A percentile compares a stretch with the other conserved stretches of the same genome.
phyloP scores from a whole-genome alignment of 2,797 vertebrate genomes.

The Lagodon rhomboides region DNA sequence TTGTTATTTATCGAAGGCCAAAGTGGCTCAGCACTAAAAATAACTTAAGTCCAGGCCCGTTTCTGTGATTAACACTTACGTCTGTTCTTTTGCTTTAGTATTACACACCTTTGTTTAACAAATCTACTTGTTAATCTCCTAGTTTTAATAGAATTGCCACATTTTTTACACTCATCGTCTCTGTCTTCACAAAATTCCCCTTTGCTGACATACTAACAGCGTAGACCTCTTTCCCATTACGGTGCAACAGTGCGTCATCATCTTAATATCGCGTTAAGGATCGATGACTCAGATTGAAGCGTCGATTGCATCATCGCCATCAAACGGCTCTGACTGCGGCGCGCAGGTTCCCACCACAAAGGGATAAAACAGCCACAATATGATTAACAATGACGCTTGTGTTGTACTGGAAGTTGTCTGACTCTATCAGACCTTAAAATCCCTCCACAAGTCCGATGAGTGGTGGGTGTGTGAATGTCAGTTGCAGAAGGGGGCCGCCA shows the following conservation, averaged over 20 bases:
- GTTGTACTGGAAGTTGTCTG: constrained; percentile 9
- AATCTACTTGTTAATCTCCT: neutral
- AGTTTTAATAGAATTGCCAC: neutral
- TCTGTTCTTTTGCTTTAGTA: too few relatives aligned
- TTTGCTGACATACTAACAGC: neutral
- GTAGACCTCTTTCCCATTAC: neutral
- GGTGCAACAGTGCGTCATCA: neutral
- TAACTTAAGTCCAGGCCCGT: too few relatives aligned
- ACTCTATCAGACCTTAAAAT: constrained; percentile 11
- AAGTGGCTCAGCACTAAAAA: too few relatives aligned
- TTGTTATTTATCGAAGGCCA: too few relatives aligned
- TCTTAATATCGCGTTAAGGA: neutral
- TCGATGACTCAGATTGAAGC: constrained; percentile 12
- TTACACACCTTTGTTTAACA: neutral
- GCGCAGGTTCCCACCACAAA: constrained; percentile 28
- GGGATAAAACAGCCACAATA: neutral
- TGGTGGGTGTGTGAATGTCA: constrained; percentile 56
- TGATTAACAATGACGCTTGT: constrained; percentile 43
- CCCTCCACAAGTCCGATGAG: constrained; percentile 11
- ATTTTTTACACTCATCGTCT: neutral
- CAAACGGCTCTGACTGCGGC: neutral
- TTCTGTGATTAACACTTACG: neutral
- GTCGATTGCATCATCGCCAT: constrained; percentile 13
- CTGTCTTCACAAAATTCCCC: neutral
- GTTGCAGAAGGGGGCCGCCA: neutral